A percentile compares a stretch with the other conserved stretches of the same genome.
Conservation (phyloP, 92 coral and sea anemone genomes). For the Metridium senile region DNA sequence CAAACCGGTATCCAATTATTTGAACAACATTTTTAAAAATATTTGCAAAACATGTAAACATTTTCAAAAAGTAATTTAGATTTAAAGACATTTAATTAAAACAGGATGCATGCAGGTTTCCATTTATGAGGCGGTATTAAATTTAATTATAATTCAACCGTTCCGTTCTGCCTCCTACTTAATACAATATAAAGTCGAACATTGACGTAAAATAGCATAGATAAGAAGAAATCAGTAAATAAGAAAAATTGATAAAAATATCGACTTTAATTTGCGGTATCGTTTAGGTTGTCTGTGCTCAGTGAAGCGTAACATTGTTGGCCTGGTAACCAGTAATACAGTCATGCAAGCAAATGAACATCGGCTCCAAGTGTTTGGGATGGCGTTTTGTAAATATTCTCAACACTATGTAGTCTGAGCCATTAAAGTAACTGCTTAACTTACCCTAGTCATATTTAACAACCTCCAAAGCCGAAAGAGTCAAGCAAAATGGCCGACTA, state of each 20-base stretch:
- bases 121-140: too few species aligned
- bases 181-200: too few species aligned
- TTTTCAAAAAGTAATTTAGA: too few species aligned
- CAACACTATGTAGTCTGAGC: neutral
- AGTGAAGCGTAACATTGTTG: slow-evolving; percentile 22
- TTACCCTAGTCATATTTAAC: neutral
- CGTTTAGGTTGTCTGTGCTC: neutral
- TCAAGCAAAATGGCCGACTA: neutral
- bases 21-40: too few species aligned
- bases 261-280: too few species aligned
- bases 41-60: too few species aligned
- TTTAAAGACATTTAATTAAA: too few species aligned
- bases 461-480: neutral
- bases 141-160: too few species aligned
- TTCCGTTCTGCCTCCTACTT: too few species aligned
- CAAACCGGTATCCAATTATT: too few species aligned
- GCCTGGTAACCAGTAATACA: slow-evolving; percentile 17
- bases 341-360: neutral
- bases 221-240: neutral
- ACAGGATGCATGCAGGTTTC: too few species aligned
- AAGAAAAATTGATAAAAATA: neutral
- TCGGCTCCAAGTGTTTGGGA: neutral
- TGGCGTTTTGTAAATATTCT: slow-evolving; percentile 10
- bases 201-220: neutral
- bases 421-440: neutral